Evolutionary conservation across 2,113 vertebrate genomes (phyloP), one percentile per base, ranked within the genome.

Genomic region (Gadus macrocephalus): DNA sequence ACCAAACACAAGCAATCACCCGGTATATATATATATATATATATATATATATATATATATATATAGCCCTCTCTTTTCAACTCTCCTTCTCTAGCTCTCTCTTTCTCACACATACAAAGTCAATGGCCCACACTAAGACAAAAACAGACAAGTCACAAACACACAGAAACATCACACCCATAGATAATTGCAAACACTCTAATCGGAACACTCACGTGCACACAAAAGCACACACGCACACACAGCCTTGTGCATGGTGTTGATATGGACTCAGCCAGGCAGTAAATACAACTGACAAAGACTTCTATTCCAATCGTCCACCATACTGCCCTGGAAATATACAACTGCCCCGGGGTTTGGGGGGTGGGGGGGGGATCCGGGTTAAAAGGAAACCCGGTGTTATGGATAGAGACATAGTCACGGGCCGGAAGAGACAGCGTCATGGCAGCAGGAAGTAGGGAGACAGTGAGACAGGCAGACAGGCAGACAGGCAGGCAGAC

Each of bases 281-380:
- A 70, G 84, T 89, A 89, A 89, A 89, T 88, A 89, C 86, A 88
- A 85, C 79, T 87, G 87, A 89, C 89, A 90, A 89, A 89, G 86
- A 84, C 84, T 86, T 88, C 88, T 72, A 76, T 88, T 88, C 84
- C 87, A 89, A 89, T 89, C 81, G 82, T 83, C 66, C 28, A 66
- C 75, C 15, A 78, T 83, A 76, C 74, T 69, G 73, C 56, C 82
- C 69, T 64, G 80, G 78, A 89, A 88, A 89, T 88, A 80, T 80
- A 85, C 80, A 81, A 78, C 83, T 66, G 68, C 76, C 86, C 83
- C 0, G 35, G 74, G 85, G 88, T 80, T 75, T 62, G 68, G 74
- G 42, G 42, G 11, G 2, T n/a, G 35, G 38, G 27, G 27, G 35
- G 70, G 72, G 65, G 56, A 25, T 25, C 25, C 25, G 62, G 60